These are phyloP conservation scores for Ophioderma brevispina DNA, from an alignment of 35 echinoderm and acorn worm species.

Conservation along the genomic window DNA sequence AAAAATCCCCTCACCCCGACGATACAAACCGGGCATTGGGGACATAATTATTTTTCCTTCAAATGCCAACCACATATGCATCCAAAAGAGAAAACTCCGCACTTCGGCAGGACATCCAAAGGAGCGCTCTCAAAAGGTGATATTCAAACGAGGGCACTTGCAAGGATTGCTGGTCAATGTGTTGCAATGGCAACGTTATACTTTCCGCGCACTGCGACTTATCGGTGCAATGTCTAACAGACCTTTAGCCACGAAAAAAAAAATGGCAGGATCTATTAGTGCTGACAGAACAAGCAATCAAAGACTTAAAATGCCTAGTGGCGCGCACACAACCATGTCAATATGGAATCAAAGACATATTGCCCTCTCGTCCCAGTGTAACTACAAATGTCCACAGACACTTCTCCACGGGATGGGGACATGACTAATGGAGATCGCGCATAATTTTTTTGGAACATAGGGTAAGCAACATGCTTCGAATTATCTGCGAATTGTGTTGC, in stretches of 20 bases:
- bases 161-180: conserved; percentile 60
- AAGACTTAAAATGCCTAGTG: conserved; percentile 44
- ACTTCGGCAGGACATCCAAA: background rate
- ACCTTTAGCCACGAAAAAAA: conserved; percentile 23
- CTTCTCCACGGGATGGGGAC: conserved; percentile 66
- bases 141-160: conserved; percentile 16
- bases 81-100: background rate
- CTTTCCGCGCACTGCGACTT: conserved; percentile 34
- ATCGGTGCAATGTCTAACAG: conserved; percentile 43
- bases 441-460: conserved; percentile 43
- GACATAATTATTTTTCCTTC: background rate
- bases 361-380: background rate
- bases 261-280: conserved; percentile 22
- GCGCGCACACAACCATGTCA: conserved; percentile 4
- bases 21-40: background rate
- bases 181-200: conserved; percentile 48
- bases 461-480: conserved; percentile 29
- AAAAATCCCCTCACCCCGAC: background rate
- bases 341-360: conserved; percentile 43
- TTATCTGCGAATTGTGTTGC: conserved; percentile 63
- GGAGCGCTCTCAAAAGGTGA: background rate
- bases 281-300: conserved; percentile 14
- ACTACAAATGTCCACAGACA: conserved; percentile 8
- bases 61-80: background rate
- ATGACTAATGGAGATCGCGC: background rate